These are phyloP conservation scores for Noturus placidus DNA, from an alignment of 2,113 vertebrate genomes.

Conservation along the genomic window DNA sequence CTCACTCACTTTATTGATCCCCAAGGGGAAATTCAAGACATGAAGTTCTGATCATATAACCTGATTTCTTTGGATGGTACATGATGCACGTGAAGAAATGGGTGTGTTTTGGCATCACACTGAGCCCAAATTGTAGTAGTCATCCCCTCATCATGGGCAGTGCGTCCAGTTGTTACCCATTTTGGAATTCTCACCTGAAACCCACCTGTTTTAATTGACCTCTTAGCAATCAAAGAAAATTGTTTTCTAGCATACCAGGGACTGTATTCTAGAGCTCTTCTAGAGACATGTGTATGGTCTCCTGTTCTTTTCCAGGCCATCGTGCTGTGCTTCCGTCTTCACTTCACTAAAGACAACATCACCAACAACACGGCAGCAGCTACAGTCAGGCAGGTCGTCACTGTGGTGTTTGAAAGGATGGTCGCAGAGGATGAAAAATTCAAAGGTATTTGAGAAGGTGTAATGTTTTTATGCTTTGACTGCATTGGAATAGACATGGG, in stretches of 20 bases:
- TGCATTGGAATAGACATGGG: too few relatives aligned
- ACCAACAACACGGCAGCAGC: conserved; percentile 98
- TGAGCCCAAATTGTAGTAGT: neutral
- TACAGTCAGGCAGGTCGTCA: conserved; percentile 95
- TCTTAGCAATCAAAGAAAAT: neutral
- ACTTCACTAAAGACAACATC: conserved; percentile 99
- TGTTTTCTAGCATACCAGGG: neutral
- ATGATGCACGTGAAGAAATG: neutral
- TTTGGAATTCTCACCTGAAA: neutral
- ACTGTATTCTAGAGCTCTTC: neutral
- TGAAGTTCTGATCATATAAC: neutral
- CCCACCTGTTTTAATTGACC: neutral
- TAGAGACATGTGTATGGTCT: neutral
- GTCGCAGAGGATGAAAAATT: conserved; percentile 92
- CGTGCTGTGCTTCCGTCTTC: conserved; percentile 95
- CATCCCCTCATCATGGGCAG: neutral
- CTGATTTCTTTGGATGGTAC: neutral
- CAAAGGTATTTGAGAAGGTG: conserved; percentile 75
- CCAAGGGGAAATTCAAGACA: too few relatives aligned
- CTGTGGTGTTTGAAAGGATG: conserved; percentile 98
- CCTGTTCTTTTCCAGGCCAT: conserved; percentile 80
- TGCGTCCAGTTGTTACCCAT: neutral
- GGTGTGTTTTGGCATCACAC: neutral
- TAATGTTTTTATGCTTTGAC: neutral
- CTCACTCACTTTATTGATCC: too few relatives aligned